Evolutionary conservation across 2,113 vertebrate genomes (phyloP), one percentile per base, ranked within the genome.

Genomic region (Dasypus novemcinctus): DNA sequence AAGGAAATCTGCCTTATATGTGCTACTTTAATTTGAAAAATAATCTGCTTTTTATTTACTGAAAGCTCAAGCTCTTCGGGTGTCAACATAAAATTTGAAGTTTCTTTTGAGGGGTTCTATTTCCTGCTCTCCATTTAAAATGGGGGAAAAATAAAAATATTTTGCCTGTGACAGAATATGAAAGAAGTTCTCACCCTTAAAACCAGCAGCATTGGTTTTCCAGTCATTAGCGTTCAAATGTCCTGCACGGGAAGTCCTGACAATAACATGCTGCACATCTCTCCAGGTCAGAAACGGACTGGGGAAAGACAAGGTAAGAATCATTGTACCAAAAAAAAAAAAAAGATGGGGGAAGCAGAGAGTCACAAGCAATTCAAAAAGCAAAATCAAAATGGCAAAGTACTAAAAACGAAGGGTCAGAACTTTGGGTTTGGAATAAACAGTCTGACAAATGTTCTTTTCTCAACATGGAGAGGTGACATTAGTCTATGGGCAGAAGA

Each of bases 141-240:
- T 83, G 63, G 96, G 89, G 59, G 96, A 94, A 92, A 94, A 97
- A 96, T 90, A 96, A 95, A 95, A 97, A 97, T 78, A 91, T 91
- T 66, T 93, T 94, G 96, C 90, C 93, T 97, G 82, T 96, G 92
- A 97, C 93, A 91, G 93, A 98, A 98, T 88, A 98, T 97, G 96
- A 98, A 98, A 98, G 94, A 91, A 97, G 36, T 91, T 98, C 98
- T 97, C 98, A 99, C 99, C 99, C 95, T 99, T 99, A 98, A 99
- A 99, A 97, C 99, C 99, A 98, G 99, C 99, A 76, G 99, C 99
- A 98, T 99, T 99, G 87, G 99, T 99, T 99, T 99, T 99, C 99
- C 99, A 99, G 98, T 99, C 99, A 61, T 99, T 99, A 96, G 99
- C 99, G 90, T 99, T 99, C 97, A 99, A 98, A 98, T 99, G 99